Evolutionary conservation across 2,888 invertebrate species (phyloP).

Genomic region (Dendrolimus pini): DNA sequence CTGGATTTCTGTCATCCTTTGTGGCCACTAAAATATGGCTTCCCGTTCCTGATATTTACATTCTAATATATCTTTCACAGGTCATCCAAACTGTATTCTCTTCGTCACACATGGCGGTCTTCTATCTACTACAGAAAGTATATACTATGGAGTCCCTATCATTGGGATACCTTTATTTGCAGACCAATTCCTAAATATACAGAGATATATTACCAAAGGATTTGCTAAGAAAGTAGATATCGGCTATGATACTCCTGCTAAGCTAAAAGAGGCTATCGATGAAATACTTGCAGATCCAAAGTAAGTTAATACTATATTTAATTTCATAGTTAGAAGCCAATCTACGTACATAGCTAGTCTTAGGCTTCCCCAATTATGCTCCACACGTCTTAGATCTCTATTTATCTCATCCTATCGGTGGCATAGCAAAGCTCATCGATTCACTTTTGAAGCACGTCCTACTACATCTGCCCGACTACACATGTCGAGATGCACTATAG

Average conservation of each 20-base stretch:
- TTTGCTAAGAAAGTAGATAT: constrained; percentile 23
- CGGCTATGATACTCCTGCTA: constrained; percentile 13
- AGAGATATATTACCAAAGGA: constrained; percentile 22
- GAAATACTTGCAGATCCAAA: constrained; percentile 18
- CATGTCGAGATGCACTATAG: too few species aligned
- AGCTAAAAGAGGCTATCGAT: constrained; percentile 20
- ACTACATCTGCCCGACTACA: too few species aligned
- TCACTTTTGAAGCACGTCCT: too few species aligned
- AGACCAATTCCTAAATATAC: constrained; percentile 27
- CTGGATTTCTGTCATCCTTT: too few species aligned
- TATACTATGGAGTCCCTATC: constrained; percentile 22
- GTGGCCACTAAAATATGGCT: too few species aligned
- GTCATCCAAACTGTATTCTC: constrained; percentile 15
- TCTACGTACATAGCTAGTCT: too few species aligned
- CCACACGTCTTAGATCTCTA: too few species aligned
- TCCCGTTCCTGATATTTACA: background rate
- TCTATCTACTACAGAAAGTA: constrained; percentile 17
- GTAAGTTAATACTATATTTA: constrained; percentile 4
- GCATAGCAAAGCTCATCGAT: too few species aligned
- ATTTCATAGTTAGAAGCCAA: background rate
- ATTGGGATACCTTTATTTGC: constrained; percentile 30
- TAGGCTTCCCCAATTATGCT: too few species aligned
- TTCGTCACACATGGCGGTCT: constrained; percentile 22
- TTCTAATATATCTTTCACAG: background rate
- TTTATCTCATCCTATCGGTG: too few species aligned